A percentile compares a stretch with the other conserved stretches of the same genome.
Evolutionary conservation across 1,140 invertebrate genomes (phyloP).

Genomic region (Cydia amplana): DNA sequence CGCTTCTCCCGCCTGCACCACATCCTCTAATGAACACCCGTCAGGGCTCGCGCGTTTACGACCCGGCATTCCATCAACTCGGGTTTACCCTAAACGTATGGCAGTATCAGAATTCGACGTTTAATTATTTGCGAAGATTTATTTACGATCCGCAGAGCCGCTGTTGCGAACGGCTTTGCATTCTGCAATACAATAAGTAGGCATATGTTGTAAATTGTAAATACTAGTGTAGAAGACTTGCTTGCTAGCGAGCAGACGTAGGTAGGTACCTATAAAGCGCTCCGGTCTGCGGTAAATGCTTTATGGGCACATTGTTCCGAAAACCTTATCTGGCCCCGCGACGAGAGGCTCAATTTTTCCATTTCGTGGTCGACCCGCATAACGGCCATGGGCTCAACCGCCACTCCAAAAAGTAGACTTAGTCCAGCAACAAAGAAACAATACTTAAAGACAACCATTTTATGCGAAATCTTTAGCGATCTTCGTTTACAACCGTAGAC

Average conservation of each 20-base stretch:
- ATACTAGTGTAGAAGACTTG: background rate
- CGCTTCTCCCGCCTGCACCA: slow-evolving; percentile 35
- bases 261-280: background rate
- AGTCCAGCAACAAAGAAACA: slow-evolving; percentile 14
- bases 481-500: slow-evolving; percentile 41
- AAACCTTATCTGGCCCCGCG: slow-evolving; percentile 49
- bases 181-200: background rate
- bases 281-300: slow-evolving; percentile 66
- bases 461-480: slow-evolving; percentile 13
- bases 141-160: slow-evolving; percentile 4
- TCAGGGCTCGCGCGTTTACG: slow-evolving; percentile 51
- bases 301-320: slow-evolving; percentile 73
- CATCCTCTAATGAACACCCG: slow-evolving; percentile 64
- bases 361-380: slow-evolving; percentile 75
- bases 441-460: background rate
- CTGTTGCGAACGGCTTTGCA: background rate
- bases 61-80: slow-evolving; percentile 58
- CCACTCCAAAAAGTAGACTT: slow-evolving; percentile 23
- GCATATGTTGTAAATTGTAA: no score
- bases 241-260: background rate
- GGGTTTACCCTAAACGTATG: slow-evolving; percentile 34
- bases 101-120: background rate
- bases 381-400: slow-evolving; percentile 54
- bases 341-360: slow-evolving; percentile 59
- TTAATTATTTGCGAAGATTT: slow-evolving; percentile 2